Evolutionary conservation across 2,888 invertebrate species (phyloP), one percentile per base, ranked within the genome.

Genomic region (Onthophagus sagittarius): DNA sequence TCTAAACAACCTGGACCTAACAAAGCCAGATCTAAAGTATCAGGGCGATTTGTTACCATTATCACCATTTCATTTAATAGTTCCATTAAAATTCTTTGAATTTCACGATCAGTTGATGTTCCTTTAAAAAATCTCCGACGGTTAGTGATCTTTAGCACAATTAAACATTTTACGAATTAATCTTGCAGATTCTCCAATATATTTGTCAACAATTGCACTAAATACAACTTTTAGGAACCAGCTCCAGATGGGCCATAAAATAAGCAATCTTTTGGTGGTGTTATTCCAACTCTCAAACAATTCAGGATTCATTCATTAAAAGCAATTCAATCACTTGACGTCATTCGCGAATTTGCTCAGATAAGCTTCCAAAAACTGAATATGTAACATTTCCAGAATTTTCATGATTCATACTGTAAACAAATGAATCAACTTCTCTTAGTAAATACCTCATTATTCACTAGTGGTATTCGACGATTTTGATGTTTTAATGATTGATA

Each of bases 381-480:
- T 99, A 99, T 9, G 94, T 95, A 31, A 99, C 97, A 85, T 98
- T 94, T 62, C 99, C 99, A 0, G 98, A 98, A 87, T 98, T 97
- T 86, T 99, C 99, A 80, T 98, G 98, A 62, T 98, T 98, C 99
- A 99, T 99, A 85, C 99, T 99, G 87, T 99, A 99, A 0, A 99
- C 99, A 23, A 99, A 87, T 6, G 99, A 99, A 87, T 99, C 99
- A 2, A 99, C 99, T 86, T 99, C 99, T 80, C 98, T 90, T 0
- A 98, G 98, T 79, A 99, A 88, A 86, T 98, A 97, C 75, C 99
- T 90, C 99, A 99, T 99, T 75, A n/a, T n/a, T n/a, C n/a, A n/a
- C n/a, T n/a, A n/a, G n/a, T n/a, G n/a, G n/a, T n/a, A n/a, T n/a
- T n/a, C n/a, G n/a, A n/a, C n/a, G n/a, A n/a, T n/a, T n/a, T n/a